Conservation (phyloP, 2,888 invertebrate species). For the Serripes groenlandicus region DNA sequence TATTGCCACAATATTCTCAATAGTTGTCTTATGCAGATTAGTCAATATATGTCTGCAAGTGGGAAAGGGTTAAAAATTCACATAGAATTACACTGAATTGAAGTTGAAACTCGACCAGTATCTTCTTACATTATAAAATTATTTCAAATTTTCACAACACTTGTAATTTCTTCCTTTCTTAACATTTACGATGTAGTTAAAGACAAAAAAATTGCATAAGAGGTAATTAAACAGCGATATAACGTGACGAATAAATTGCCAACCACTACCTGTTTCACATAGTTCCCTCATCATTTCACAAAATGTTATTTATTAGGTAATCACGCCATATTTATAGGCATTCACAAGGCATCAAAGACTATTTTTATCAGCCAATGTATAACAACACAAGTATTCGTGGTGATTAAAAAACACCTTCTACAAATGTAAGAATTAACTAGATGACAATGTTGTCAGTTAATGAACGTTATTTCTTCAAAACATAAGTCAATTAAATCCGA, state of each 20-base stretch:
- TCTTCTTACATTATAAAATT: too few relatives aligned
- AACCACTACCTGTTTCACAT: neutral
- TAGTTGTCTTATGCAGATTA: too few relatives aligned
- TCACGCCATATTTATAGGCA: neutral
- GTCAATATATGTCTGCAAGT: too few relatives aligned
- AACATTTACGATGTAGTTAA: too few relatives aligned
- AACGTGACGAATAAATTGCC: neutral
- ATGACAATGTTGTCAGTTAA: constrained; percentile 21
- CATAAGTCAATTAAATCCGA: constrained; percentile 6
- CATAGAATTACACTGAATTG: too few relatives aligned
- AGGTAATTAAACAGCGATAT: too few relatives aligned
- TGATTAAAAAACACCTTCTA: neutral
- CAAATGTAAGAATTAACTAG: neutral
- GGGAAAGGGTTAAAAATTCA: too few relatives aligned
- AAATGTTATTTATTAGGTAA: neutral
- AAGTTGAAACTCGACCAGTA: too few relatives aligned
- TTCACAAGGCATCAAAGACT: neutral
- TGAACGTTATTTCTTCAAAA: neutral
- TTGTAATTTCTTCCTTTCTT: too few relatives aligned
- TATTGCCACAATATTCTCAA: too few relatives aligned
- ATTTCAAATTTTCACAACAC: too few relatives aligned
- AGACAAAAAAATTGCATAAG: too few relatives aligned
- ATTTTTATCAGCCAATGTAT: neutral
- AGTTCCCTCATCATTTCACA: neutral
- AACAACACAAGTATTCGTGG: constrained; percentile 1